Conservation (phyloP, 2,113 vertebrate species). For the Melanotaenia duboulayi region DNA sequence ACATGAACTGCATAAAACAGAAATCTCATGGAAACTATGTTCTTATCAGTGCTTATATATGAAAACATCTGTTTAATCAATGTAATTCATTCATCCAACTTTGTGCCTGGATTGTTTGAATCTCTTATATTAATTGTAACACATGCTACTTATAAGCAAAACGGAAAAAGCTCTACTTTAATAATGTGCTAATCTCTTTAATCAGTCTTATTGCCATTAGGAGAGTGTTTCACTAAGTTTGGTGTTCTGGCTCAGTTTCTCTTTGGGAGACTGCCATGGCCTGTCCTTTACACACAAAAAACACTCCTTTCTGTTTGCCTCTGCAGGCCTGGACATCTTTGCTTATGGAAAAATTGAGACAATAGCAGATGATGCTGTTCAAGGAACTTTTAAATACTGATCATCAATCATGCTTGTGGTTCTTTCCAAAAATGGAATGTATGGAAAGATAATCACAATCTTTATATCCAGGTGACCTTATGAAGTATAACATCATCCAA, state of each 20-base stretch:
- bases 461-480: background rate
- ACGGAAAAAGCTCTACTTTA: slow-evolving; percentile 49
- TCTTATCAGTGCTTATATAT: background rate
- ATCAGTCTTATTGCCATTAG: slow-evolving; percentile 21
- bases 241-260: slow-evolving; percentile 33
- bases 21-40: background rate
- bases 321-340: slow-evolving; percentile 64
- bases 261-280: slow-evolving; percentile 66
- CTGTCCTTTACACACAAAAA: slow-evolving; percentile 36
- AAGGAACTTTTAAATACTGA: slow-evolving; percentile 53
- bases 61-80: background rate
- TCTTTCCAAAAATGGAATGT: slow-evolving; percentile 29
- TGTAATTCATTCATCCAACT: background rate
- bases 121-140: slow-evolving; percentile 12
- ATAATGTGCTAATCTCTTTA: slow-evolving; percentile 48
- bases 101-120: slow-evolving; percentile 18
- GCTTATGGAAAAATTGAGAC: slow-evolving; percentile 77
- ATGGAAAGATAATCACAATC: background rate
- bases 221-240: slow-evolving; percentile 56
- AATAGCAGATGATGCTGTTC: slow-evolving; percentile 58
- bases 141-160: slow-evolving; percentile 34
- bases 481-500: background rate
- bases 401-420: slow-evolving; percentile 40
- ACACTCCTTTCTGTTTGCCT: slow-evolving; percentile 54
- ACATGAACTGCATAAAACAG: slow-evolving; percentile 39